Percentiles rank a stretch among this genome's conserved stretches.
Conservation (phyloP, 2,888 invertebrate genomes). For the Lithophane leautieri region DNA sequence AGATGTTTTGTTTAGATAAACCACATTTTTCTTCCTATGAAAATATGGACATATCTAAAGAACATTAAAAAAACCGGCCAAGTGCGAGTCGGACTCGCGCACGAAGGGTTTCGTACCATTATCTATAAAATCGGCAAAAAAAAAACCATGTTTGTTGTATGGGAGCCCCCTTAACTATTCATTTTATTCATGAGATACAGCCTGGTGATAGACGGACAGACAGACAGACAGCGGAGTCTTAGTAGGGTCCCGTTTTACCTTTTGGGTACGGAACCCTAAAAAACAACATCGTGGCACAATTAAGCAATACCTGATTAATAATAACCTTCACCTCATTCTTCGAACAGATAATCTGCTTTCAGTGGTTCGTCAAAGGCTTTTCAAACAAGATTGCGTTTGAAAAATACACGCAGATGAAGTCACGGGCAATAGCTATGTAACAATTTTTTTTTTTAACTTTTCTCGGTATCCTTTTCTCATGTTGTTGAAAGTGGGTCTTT, state of each 20-base stretch:
- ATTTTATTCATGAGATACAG: too few relatives aligned
- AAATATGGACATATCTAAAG: not conserved
- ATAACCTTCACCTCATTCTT: not conserved
- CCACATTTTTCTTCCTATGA: not conserved
- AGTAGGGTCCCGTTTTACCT: too few relatives aligned
- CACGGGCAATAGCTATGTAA: not conserved
- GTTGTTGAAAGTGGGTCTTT: slow-evolving; percentile 24
- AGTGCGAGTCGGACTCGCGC: too few relatives aligned
- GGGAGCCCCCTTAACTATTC: too few relatives aligned
- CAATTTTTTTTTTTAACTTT: too few relatives aligned
- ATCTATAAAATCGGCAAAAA: too few relatives aligned
- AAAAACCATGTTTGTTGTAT: too few relatives aligned
- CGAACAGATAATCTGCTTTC: not conserved
- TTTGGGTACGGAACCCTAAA: too few relatives aligned
- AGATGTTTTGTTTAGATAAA: not conserved
- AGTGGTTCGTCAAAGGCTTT: not conserved
- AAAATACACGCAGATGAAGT: not conserved
- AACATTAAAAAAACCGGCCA: too few relatives aligned
- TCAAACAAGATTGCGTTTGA: not conserved
- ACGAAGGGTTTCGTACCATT: too few relatives aligned
- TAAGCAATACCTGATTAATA: not conserved
- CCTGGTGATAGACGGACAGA: too few relatives aligned
- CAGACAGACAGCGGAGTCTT: too few relatives aligned
- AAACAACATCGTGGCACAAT: not conserved
- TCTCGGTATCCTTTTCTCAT: not conserved